Conservation (phyloP, 2,797 vertebrate genomes). For the Takifugu rubripes region DNA sequence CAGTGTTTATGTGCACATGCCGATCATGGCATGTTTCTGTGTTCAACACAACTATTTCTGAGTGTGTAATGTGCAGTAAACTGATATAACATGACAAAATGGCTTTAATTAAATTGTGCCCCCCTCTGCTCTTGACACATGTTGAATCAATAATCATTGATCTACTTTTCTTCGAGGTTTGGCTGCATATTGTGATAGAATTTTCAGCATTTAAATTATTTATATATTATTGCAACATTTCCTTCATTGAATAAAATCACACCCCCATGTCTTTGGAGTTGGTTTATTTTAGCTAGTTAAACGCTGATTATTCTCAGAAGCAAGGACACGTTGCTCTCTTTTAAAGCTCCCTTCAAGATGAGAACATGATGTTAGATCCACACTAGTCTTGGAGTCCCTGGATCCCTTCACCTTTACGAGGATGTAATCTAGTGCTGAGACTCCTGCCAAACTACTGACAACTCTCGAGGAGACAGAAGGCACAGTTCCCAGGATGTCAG, state of each 20-base stretch:
- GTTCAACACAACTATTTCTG: conserved; percentile 28
- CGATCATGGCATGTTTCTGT: conserved; percentile 21
- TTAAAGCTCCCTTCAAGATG: no score
- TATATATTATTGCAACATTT: conserved; percentile 73
- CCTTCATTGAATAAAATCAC: conserved; percentile 73
- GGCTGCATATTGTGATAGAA: conserved; percentile 55
- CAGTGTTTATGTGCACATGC: conserved; percentile 59
- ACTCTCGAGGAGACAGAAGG: no score
- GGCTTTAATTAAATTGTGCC: conserved; percentile 20
- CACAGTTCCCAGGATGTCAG: no score
- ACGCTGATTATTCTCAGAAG: no score
- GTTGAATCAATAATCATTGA: no score
- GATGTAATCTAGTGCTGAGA: no score
- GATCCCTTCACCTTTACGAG: no score
- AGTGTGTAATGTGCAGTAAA: conserved; percentile 40
- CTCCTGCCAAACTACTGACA: no score
- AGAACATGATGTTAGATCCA: no score
- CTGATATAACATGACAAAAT: conserved; percentile 22
- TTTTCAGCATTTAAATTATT: conserved; percentile 53
- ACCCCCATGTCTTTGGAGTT: conserved; percentile 44
- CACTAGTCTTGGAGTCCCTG: no score
- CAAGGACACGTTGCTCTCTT: no score
- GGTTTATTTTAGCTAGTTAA: conserved; percentile 5
- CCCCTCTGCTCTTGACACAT: not conserved
- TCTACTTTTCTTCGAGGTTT: conserved; percentile 45